These are phyloP conservation scores for Brachyalestes nurse DNA, from an alignment of 2,797 vertebrate genomes.

Conservation along the genomic window DNA sequence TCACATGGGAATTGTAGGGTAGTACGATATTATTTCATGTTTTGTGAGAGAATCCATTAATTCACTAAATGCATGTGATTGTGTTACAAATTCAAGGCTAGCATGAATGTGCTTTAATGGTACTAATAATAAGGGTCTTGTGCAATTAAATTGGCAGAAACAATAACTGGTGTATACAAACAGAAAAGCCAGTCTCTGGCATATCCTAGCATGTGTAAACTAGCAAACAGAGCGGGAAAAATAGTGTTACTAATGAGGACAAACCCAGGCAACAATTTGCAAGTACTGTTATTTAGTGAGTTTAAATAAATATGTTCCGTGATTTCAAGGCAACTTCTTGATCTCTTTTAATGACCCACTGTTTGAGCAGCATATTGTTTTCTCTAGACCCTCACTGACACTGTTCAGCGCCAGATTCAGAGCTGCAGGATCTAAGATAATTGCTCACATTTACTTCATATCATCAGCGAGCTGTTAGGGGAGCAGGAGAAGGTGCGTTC, in stretches of 20 bases:
- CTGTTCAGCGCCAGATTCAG: neutral
- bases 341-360: neutral
- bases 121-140: neutral
- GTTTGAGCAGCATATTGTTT: neutral
- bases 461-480: constrained; percentile 5
- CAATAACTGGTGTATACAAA: neutral
- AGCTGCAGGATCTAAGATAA: constrained; percentile 25
- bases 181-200: neutral
- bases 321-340: neutral
- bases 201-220: too few species aligned
- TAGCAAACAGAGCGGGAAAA: neutral
- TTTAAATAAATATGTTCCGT: neutral
- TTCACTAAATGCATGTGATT: neutral
- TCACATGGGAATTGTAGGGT: neutral
- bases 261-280: neutral
- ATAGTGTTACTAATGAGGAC: neutral
- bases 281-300: neutral
- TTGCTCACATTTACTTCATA: constrained; percentile 14
- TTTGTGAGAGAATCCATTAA: neutral
- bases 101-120: neutral
- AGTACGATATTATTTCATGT: neutral
- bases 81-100: neutral
- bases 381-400: neutral
- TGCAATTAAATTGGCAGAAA: neutral
- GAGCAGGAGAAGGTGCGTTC: neutral